Percentiles rank a stretch among this genome's conserved stretches.
Conservation (phyloP, 2,797 vertebrate genomes). For the Mormyrus hasselquistii region DNA sequence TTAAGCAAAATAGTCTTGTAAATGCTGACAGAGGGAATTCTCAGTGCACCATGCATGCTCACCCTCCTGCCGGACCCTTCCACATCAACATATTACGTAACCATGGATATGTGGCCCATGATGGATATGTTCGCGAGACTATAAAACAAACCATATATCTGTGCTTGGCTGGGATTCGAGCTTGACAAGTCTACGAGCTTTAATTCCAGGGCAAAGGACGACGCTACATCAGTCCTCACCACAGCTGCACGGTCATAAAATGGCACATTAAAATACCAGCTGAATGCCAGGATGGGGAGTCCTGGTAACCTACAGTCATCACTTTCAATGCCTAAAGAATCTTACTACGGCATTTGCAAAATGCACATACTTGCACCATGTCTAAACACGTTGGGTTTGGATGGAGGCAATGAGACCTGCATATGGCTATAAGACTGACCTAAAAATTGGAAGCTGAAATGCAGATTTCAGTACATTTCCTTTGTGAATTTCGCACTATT, state of each 20-base stretch:
- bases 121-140: not conserved
- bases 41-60: slow-evolving; percentile 61
- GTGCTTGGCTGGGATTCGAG: not conserved
- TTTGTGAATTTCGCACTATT: not conserved
- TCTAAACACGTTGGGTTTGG: not conserved
- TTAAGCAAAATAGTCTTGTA: not conserved
- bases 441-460: not conserved
- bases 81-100: slow-evolving; percentile 54
- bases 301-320: not conserved
- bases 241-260: slow-evolving; percentile 11
- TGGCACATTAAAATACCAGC: not conserved
- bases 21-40: slow-evolving; percentile 25
- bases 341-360: not conserved
- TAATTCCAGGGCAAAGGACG: not conserved
- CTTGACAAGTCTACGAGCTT: not conserved
- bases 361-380: not conserved
- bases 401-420: not conserved
- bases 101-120: slow-evolving; percentile 14
- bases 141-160: not conserved
- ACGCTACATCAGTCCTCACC: not conserved
- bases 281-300: not conserved
- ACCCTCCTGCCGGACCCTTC: slow-evolving; percentile 67
- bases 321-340: slow-evolving; percentile 9
- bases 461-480: not conserved
- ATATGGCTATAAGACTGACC: not conserved